Percentiles rank a stretch among this genome's conserved stretches.
Conservation (phyloP, 2,888 invertebrate genomes). For the Lasioglossum figueresi region DNA sequence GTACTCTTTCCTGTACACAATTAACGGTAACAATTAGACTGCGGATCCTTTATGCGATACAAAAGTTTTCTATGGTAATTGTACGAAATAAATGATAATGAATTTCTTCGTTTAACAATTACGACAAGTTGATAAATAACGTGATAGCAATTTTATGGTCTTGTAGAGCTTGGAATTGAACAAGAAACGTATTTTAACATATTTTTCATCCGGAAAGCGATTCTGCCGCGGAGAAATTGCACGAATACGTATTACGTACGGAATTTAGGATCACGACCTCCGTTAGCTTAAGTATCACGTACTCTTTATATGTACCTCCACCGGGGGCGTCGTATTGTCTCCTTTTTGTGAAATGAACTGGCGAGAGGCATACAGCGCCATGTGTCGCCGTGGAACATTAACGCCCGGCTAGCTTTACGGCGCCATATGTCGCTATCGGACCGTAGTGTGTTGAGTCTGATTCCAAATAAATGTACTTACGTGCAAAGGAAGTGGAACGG, state of each 20-base stretch:
- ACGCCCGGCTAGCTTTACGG: not conserved
- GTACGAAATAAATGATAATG: too few relatives aligned
- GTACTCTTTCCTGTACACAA: too few relatives aligned
- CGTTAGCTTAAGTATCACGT: not conserved
- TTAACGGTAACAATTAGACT: too few relatives aligned
- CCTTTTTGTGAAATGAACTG: conserved; percentile 11
- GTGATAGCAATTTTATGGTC: not conserved
- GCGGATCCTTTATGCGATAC: too few relatives aligned
- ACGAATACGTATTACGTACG: not conserved
- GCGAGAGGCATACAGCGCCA: not conserved
- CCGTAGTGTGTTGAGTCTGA: not conserved
- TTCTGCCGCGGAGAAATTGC: not conserved
- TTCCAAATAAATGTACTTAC: not conserved
- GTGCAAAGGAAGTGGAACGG: not conserved
- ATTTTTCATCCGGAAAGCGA: not conserved
- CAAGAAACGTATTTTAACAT: not conserved
- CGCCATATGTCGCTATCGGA: conserved; percentile 9
- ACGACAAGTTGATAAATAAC: not conserved
- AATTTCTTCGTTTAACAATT: too few relatives aligned
- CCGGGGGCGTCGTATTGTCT: not conserved
- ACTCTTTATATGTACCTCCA: not conserved
- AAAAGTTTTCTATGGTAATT: too few relatives aligned
- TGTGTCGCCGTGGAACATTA: conserved; percentile 4
- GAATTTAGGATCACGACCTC: not conserved
- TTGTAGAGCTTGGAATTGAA: not conserved